Percentiles rank a stretch among this genome's conserved stretches.
Conservation (phyloP, 2,797 vertebrate species). For the Harpagifer antarcticus region DNA sequence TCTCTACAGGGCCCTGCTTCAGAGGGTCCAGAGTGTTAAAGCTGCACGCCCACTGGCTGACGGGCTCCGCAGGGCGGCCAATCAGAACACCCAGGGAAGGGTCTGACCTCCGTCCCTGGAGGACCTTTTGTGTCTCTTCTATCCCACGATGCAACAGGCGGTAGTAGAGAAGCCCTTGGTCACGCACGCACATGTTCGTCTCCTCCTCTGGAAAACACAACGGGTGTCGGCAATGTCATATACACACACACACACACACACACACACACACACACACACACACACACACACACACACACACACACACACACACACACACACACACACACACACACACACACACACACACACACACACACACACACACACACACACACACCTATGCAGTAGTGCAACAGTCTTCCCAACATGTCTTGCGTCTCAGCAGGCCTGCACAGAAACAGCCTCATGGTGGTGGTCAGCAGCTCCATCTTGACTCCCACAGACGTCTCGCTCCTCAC, state of each 20-base stretch:
- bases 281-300: background rate
- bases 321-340: constrained; percentile 57
- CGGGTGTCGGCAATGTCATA: background rate
- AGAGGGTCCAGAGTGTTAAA: constrained; percentile 92
- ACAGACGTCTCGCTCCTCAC: constrained; percentile 87
- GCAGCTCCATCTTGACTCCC: constrained; percentile 92
- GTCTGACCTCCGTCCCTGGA: constrained; percentile 92
- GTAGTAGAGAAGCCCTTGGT: constrained; percentile 94
- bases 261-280: background rate
- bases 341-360: constrained; percentile 59
- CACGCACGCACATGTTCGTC: constrained; percentile 91
- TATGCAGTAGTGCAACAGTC: constrained; percentile 91
- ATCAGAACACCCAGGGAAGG: constrained; percentile 91
- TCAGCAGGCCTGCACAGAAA: constrained; percentile 93
- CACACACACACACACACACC: constrained; percentile 82
- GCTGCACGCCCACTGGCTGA: constrained; percentile 88
- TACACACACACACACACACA: background rate
- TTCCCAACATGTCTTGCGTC: constrained; percentile 94
- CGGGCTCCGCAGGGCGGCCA: constrained; percentile 85
- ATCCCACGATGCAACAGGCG: constrained; percentile 90
- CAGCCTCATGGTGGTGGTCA: constrained; percentile 89
- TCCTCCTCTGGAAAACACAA: constrained; percentile 89
- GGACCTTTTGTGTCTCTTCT: constrained; percentile 84
- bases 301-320: background rate
- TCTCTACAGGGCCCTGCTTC: constrained; percentile 77